Base-by-base conservation (phyloP, 2,797 vertebrate species). In the Myotis pilosus region DNA sequence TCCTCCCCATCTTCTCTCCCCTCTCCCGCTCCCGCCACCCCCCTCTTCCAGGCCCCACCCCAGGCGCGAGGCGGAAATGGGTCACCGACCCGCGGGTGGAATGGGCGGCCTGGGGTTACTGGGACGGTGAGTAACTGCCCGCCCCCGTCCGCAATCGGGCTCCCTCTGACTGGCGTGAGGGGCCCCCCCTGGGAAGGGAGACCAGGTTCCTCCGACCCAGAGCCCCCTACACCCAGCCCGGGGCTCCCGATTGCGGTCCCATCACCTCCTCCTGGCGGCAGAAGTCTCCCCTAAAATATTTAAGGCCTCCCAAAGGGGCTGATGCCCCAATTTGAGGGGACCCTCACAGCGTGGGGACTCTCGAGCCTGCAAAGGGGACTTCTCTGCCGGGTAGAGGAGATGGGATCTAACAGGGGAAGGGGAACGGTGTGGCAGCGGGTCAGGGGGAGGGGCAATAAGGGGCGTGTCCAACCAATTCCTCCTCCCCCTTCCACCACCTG, bases 101-200 rank as follows among this genome's bases (percentile, higher is more conserved):
- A 94, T 96, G 97, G 97, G 97, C 95, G 94, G 94, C 97, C 78
- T 97, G 97, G 96, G 96, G 96, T 96, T 97, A 94, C 96, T 97
- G 97, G 97, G 96, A 96, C 22, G 95, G 97, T 96, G 96, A 97
- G 97, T 96, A 97, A 80, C 88, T 94, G 90, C 92, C 95, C 89
- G 83, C 93, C 97, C 96, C 90, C 96, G 41, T 96, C 96, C 91
- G 96, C 97, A 97, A 97, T 97, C 96, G 96, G 96, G 95, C 87
- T 92, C 92, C 96, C 90, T 89, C 83, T 12, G 91, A 81, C 25
- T 30, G 93, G 93, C 68, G 74, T n/a, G 38, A 88, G 81, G 89
- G 89, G 62, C 78, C 71, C 84, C 30, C 51, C 76, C 38, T 25
- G 49, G 83, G 62, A 75, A 49, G 33, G 89, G 83, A 87, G 71